phyloP scores from a whole-genome alignment of 2,797 vertebrate species.

The Vespertilio murinus region DNA sequence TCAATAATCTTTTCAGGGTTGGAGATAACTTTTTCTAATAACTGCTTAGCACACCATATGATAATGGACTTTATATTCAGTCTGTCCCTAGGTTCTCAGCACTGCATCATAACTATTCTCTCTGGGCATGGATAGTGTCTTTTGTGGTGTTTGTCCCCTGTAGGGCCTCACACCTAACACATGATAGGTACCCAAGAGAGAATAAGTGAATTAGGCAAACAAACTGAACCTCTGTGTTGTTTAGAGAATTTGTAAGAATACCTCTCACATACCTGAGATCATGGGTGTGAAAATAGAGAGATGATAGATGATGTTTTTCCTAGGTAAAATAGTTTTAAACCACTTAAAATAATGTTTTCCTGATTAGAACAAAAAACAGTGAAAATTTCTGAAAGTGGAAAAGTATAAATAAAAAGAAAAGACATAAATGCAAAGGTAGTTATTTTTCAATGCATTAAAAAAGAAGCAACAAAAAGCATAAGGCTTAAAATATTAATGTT shows the following conservation, averaged over 20 bases:
- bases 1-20: neutral
- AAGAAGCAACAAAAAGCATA: neutral
- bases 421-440: neutral
- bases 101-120: neutral
- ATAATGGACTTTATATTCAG: neutral
- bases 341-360: constrained; percentile 27
- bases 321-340: neutral
- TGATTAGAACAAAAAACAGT: neutral
- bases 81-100: neutral
- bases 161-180: neutral
- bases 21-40: neutral
- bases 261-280: neutral
- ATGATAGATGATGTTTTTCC: neutral
- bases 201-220: neutral
- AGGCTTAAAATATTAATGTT: neutral
- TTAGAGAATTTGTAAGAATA: neutral
- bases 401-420: constrained; percentile 3
- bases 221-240: neutral
- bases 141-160: neutral
- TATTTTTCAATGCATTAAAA: neutral
- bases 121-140: neutral
- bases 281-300: neutral
- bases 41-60: neutral
- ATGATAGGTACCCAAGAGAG: neutral
- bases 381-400: constrained; percentile 10